Base-by-base conservation (phyloP, 1,140 invertebrate genomes). In the Drosophila equinoxialis region DNA sequence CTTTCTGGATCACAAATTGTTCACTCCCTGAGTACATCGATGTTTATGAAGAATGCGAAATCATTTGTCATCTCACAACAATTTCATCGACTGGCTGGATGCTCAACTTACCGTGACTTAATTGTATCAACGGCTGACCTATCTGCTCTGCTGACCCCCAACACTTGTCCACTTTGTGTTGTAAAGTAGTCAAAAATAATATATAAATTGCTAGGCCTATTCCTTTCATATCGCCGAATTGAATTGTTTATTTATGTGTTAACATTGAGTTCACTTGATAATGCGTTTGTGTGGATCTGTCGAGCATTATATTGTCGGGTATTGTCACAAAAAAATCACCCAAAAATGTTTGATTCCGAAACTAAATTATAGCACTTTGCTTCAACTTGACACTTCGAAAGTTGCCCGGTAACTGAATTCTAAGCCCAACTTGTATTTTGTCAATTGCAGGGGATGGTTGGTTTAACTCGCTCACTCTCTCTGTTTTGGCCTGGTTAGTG, bases 91-190 rank as follows among this genome's bases (percentile, higher is more conserved):
- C 51, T 78, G 79, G 83, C 39, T 78, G 79, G 83, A 72, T 89
- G 85, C 81, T 80, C 76, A 90, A 78, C 90, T 90, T 77, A 91
- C 90, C 90, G 79, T 91, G 90, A 90, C 90, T 91, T 74, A 91
- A 90, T 86, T 91, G 90, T 90, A 91, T 90, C 71, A 91, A 74
- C 63, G 90, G 74, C 68, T 91, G 77, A 26, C 81, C 86, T 65
- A 71, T 68, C 71, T 65, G 68, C 33, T 77, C 59, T 10, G 39
- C 64, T 35, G 13, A 71, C 3, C 14, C 61, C 54, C 57, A 57
- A 39, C 67, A 58, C 26, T 64, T 62, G 60, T 1, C n/a, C 45
- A 23, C 17, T 23, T 51, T 51, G 45, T 14, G 45, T 51, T 51
- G 45, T 23, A 51, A 51, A 51, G 8, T 51, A 33, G 37, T 61